Evolutionary conservation across 2,113 vertebrate genomes (phyloP).

Genomic region (Castor canadensis): DNA sequence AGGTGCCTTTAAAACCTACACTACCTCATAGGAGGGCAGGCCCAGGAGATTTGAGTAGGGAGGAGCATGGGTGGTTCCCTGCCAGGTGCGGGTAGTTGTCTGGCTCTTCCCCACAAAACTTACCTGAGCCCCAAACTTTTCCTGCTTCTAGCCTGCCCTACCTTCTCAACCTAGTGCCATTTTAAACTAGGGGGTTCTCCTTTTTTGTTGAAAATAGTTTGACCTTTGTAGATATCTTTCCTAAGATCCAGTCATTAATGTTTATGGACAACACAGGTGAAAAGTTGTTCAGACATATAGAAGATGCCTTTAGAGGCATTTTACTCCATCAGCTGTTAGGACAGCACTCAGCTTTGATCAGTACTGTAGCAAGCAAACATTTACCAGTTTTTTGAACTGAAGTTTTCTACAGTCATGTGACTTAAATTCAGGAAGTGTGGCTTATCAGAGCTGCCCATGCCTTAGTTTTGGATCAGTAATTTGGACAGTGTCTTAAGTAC

Average conservation of each 20-base stretch:
- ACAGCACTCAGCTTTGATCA: not conserved
- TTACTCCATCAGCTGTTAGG: not conserved
- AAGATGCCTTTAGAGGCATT: not conserved
- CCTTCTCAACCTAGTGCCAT: not conserved
- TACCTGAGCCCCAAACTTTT: too few species aligned
- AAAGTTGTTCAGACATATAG: not conserved
- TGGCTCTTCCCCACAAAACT: too few species aligned
- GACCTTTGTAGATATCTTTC: too few species aligned
- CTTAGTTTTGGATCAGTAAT: slow-evolving; percentile 58
- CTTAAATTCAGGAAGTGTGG: not conserved
- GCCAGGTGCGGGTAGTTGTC: too few species aligned
- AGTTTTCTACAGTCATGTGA: not conserved
- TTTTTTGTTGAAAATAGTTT: too few species aligned
- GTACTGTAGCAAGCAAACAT: not conserved
- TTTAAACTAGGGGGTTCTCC: not conserved
- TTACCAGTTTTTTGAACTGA: not conserved
- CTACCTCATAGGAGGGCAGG: too few species aligned
- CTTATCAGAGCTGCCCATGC: not conserved
- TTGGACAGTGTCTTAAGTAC: slow-evolving; percentile 35
- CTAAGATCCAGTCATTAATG: not conserved
- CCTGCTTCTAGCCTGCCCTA: too few species aligned
- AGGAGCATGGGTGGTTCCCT: too few species aligned
- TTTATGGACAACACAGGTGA: not conserved
- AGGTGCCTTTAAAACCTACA: too few species aligned
- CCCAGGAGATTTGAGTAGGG: too few species aligned